These are phyloP conservation scores for Villa cingulata DNA, from an alignment of 2,888 invertebrate genomes.

Conservation along the genomic window DNA sequence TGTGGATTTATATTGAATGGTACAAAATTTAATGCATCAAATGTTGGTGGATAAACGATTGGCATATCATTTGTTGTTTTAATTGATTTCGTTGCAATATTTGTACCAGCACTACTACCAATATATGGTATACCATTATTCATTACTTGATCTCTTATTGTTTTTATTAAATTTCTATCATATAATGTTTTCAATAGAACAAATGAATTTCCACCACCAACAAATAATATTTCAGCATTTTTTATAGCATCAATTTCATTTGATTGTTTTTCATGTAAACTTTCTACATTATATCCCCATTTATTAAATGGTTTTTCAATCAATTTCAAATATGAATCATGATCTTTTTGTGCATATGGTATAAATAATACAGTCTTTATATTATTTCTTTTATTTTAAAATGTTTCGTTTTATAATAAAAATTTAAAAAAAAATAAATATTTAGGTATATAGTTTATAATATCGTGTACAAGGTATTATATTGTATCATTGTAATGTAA, in stretches of 20 bases:
- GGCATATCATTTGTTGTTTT: slow-evolving; percentile 84
- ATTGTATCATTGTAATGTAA: too few species aligned
- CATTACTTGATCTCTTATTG: slow-evolving; percentile 49
- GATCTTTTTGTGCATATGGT: slow-evolving; percentile 57
- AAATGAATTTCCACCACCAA: slow-evolving; percentile 76
- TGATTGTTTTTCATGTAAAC: slow-evolving; percentile 45
- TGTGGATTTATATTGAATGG: slow-evolving; percentile 81
- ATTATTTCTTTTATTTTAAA: slow-evolving; percentile 46
- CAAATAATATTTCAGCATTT: slow-evolving; percentile 53
- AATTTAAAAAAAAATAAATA: not conserved
- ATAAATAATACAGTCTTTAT: slow-evolving; percentile 54
- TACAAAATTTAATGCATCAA: slow-evolving; percentile 56
- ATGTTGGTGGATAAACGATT: slow-evolving; percentile 56
- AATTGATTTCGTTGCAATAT: slow-evolving; percentile 66
- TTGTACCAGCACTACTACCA: slow-evolving; percentile 70
- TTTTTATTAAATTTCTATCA: slow-evolving; percentile 47
- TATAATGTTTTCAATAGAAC: slow-evolving; percentile 55
- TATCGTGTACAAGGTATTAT: too few species aligned
- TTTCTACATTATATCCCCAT: slow-evolving; percentile 51
- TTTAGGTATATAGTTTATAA: too few species aligned
- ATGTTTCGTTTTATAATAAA: too few species aligned
- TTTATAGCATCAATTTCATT: slow-evolving; percentile 45
- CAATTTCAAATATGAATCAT: slow-evolving; percentile 49
- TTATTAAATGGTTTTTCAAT: slow-evolving; percentile 44
- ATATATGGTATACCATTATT: slow-evolving; percentile 53